Percentiles rank a stretch among this genome's conserved stretches.
Conservation (phyloP, 2,888 invertebrate genomes). For the Fragum fragum region DNA sequence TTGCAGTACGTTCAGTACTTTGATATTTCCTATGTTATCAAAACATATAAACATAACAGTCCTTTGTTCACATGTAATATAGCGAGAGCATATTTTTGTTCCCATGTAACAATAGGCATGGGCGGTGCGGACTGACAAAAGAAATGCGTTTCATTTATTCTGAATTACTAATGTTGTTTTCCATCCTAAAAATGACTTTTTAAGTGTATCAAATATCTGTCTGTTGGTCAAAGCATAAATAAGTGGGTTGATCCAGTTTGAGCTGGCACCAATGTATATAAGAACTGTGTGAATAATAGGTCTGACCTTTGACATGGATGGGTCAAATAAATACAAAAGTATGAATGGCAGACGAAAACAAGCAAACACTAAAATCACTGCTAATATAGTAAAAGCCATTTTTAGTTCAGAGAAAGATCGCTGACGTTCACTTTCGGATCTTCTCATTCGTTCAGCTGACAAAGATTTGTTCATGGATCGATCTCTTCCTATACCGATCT, state of each 20-base stretch:
- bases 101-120: neutral
- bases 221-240: conserved; percentile 65
- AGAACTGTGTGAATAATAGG: conserved; percentile 58
- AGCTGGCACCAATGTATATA: conserved; percentile 61
- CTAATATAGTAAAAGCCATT: conserved; percentile 65
- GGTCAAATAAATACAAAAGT: conserved; percentile 59
- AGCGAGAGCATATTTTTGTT: too few relatives aligned
- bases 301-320: conserved; percentile 55
- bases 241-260: conserved; percentile 68
- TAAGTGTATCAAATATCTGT: conserved; percentile 43
- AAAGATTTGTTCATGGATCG: conserved; percentile 23
- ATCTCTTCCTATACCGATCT: conserved; percentile 43
- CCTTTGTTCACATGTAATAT: too few relatives aligned
- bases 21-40: too few relatives aligned
- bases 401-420: conserved; percentile 47
- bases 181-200: conserved; percentile 34
- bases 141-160: neutral
- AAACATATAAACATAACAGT: too few relatives aligned
- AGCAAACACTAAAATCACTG: conserved; percentile 61
- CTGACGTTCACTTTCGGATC: conserved; percentile 48
- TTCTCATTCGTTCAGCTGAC: conserved; percentile 25
- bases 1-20: too few relatives aligned
- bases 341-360: conserved; percentile 65
- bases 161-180: conserved; percentile 44
- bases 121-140: too few relatives aligned